Evolutionary conservation across 2,888 invertebrate species (phyloP).

Genomic region (Cerastoderma edule): DNA sequence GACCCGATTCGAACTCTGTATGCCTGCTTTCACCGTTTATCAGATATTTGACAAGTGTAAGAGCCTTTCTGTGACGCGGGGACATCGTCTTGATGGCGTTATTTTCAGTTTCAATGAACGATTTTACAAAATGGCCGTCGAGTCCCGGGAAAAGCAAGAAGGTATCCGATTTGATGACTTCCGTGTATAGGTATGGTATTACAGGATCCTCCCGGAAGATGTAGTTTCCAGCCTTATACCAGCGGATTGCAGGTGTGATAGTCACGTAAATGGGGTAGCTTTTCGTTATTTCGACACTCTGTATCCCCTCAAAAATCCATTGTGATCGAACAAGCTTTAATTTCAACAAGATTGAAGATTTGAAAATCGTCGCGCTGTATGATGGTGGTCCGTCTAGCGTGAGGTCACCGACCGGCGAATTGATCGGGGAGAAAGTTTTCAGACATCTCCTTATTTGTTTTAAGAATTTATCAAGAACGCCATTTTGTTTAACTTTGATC

Average conservation of each 20-base stretch:
- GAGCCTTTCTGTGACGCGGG: constrained; percentile 28
- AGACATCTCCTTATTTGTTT: constrained; percentile 14
- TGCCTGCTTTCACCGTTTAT: constrained; percentile 28
- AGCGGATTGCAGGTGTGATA: constrained; percentile 34
- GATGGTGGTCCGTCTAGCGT: neutral
- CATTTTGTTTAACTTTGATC: constrained; percentile 11
- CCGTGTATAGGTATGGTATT: constrained; percentile 8
- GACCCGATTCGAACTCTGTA: neutral
- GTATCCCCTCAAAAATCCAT: constrained; percentile 4
- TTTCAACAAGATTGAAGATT: constrained; percentile 12
- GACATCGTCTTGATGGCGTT: constrained; percentile 19
- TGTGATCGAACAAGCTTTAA: constrained; percentile 7
- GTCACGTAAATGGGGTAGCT: constrained; percentile 23
- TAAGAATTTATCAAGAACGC: constrained; percentile 38
- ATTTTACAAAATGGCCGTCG: constrained; percentile 36
- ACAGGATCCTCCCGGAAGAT: constrained; percentile 24
- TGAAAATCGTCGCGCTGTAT: neutral
- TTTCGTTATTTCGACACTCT: constrained; percentile 25
- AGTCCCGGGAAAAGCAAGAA: constrained; percentile 21
- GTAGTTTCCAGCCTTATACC: constrained; percentile 18
- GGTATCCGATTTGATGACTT: constrained; percentile 22
- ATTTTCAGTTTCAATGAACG: constrained; percentile 32
- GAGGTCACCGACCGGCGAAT: constrained; percentile 34
- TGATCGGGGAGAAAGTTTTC: neutral
- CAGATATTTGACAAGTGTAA: constrained; percentile 35